Conservation (phyloP, 2,797 vertebrate genomes). For the Lithobates sylvaticus region DNA sequence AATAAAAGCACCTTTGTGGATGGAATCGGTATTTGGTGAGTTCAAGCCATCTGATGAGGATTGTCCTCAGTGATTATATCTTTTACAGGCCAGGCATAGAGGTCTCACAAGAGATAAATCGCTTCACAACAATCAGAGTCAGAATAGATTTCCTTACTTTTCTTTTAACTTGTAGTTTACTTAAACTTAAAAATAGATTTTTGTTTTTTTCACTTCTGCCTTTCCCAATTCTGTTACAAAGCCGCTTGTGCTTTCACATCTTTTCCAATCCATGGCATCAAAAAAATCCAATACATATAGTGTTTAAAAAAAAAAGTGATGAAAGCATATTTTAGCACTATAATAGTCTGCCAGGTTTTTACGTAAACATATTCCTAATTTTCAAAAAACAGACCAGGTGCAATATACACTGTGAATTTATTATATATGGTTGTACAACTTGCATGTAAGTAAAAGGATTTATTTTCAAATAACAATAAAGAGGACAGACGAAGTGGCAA, state of each 20-base stretch:
- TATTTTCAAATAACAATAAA: conserved; percentile 8
- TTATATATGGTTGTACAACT: not conserved
- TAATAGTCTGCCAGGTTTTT: not conserved
- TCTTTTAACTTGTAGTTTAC: no score
- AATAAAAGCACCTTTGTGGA: no score
- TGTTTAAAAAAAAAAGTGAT: no score
- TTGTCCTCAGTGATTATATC: no score
- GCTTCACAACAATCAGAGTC: no score
- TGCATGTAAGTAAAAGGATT: not conserved
- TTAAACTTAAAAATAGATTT: no score
- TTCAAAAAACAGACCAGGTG: not conserved
- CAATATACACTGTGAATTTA: not conserved
- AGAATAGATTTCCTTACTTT: no score
- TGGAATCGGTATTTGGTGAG: no score
- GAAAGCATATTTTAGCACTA: not conserved
- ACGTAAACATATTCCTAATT: no score
- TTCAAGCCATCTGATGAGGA: no score
- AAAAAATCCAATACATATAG: not conserved
- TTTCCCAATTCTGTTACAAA: not conserved
- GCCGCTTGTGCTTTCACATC: not conserved
- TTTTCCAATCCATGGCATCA: not conserved
- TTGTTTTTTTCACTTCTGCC: not conserved
- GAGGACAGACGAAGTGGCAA: not conserved
- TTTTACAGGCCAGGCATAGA: no score
- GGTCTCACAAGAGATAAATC: no score